phyloP scores from a whole-genome alignment of 2,113 vertebrate genomes.

The Ophiodon elongatus region DNA sequence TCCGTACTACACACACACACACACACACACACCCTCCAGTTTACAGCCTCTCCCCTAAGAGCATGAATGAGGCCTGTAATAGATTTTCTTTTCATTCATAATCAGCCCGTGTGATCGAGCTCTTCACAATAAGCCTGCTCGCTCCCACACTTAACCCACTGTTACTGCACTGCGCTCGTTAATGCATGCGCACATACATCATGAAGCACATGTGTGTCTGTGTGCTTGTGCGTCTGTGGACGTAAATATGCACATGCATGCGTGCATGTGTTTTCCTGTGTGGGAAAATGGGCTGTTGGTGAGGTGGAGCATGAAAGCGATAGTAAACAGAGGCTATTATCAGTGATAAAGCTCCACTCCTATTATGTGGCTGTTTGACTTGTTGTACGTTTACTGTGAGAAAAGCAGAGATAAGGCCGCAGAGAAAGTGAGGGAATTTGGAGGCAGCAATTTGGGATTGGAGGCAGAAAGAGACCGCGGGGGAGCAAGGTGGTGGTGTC shows the following conservation, averaged over 20 bases:
- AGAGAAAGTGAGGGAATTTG: conserved; percentile 44
- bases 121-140: conserved; percentile 12
- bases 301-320: conserved; percentile 68
- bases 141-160: conserved; percentile 33
- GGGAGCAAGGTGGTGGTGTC: conserved; percentile 35
- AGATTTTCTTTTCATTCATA: conserved; percentile 64
- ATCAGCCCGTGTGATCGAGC: conserved; percentile 55
- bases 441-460: conserved; percentile 20
- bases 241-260: conserved; percentile 44
- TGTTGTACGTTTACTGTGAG: conserved; percentile 73
- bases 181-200: conserved; percentile 41
- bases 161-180: not conserved
- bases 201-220: conserved; percentile 17
- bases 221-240: conserved; percentile 2
- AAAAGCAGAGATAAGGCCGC: conserved; percentile 72
- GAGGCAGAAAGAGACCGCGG: conserved; percentile 4
- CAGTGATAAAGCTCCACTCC: conserved; percentile 65
- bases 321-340: conserved; percentile 68
- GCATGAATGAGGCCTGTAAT: conserved; percentile 58
- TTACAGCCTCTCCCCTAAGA: conserved; percentile 19
- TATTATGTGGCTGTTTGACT: conserved; percentile 68
- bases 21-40: conserved; percentile 24
- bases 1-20: conserved; percentile 16
- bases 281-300: conserved; percentile 68
- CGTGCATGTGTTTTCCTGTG: conserved; percentile 41